Conservation (phyloP, 2,888 invertebrate species). For the Xiphydria camelus region DNA sequence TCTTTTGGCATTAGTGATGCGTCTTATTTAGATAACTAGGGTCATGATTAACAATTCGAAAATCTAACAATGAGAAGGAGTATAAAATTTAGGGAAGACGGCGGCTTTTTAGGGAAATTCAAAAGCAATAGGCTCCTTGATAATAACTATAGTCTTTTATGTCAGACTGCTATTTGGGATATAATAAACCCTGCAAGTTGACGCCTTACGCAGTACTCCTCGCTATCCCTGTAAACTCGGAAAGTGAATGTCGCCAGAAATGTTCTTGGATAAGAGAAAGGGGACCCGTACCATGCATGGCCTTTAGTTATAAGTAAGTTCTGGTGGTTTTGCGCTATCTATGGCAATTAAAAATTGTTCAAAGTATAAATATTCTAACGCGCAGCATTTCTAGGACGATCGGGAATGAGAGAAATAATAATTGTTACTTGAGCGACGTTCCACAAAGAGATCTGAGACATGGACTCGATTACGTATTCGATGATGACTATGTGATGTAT, state of each 20-base stretch:
- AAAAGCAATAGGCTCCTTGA: neutral
- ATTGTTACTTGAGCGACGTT: slow-evolving; percentile 79
- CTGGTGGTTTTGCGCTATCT: neutral
- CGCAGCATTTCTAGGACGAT: too few species aligned
- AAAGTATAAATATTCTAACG: neutral
- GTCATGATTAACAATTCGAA: too few species aligned
- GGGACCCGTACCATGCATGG: slow-evolving; percentile 71
- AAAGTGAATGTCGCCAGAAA: slow-evolving; percentile 62
- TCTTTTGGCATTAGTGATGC: too few species aligned
- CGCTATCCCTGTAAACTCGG: slow-evolving; percentile 70
- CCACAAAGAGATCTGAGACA: slow-evolving; percentile 75
- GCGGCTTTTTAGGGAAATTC: too few species aligned
- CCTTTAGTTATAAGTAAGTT: slow-evolving; percentile 72
- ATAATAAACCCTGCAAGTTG: slow-evolving; percentile 75
- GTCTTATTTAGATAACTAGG: too few species aligned
- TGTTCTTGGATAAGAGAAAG: slow-evolving; percentile 63
- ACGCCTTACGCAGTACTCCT: slow-evolving; percentile 68
- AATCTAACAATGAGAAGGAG: too few species aligned
- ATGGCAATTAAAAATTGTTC: neutral
- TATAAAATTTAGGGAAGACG: neutral
- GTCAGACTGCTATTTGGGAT: slow-evolving; percentile 77
- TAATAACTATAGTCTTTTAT: slow-evolving; percentile 17
- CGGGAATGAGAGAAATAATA: slow-evolving; percentile 56
- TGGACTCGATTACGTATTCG: slow-evolving; percentile 73
- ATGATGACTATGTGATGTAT: slow-evolving; percentile 72